phyloP scores from a whole-genome alignment of 2,113 vertebrate genomes.

The Ageneiosus marmoratus region DNA sequence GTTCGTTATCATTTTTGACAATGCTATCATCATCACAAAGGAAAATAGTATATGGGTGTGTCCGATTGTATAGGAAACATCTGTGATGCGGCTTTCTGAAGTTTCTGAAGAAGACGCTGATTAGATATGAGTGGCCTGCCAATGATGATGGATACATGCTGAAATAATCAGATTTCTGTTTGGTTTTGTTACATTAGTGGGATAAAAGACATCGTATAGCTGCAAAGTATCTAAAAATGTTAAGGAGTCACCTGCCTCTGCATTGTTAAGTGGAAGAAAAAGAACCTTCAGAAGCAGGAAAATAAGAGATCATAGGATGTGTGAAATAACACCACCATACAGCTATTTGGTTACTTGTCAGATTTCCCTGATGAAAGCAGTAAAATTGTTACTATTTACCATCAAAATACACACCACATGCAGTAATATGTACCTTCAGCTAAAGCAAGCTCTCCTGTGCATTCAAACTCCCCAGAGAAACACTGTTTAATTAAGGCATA shows the following conservation, averaged over 20 bases:
- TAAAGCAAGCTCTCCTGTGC: slow-evolving; percentile 19
- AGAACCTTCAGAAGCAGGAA: not conserved
- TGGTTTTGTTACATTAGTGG: not conserved
- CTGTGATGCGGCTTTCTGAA: not conserved
- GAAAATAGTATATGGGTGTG: not conserved
- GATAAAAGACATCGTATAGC: not conserved
- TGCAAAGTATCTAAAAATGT: not conserved
- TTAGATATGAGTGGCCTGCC: not conserved
- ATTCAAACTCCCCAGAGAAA: slow-evolving; percentile 9
- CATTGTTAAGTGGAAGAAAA: not conserved
- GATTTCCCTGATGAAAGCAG: not conserved
- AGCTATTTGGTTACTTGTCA: too few species aligned
- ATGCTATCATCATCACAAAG: not conserved
- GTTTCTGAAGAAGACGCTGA: not conserved
- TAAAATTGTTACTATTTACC: not conserved
- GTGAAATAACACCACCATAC: not conserved
- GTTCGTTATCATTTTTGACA: not conserved
- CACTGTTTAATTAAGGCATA: slow-evolving; percentile 29
- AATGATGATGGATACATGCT: not conserved
- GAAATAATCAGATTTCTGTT: not conserved
- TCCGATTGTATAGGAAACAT: not conserved
- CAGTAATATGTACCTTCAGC: not conserved
- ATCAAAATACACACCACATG: not conserved
- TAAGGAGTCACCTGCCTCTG: not conserved
- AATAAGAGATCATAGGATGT: not conserved